These are phyloP conservation scores for Labrus mixtus DNA, from an alignment of 2,113 vertebrate genomes.

Conservation along the genomic window DNA sequence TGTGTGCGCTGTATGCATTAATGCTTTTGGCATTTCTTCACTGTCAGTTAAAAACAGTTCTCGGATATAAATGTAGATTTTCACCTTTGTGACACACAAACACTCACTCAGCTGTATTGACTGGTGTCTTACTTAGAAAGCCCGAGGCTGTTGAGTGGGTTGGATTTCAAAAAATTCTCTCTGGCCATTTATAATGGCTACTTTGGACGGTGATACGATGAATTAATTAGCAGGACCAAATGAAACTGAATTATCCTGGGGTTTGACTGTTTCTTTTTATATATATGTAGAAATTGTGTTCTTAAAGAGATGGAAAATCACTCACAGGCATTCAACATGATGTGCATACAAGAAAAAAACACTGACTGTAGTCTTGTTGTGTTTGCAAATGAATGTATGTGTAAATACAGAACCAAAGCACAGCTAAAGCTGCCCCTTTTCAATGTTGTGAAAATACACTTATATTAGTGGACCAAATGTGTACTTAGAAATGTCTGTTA, in stretches of 20 bases:
- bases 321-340: conserved; percentile 19
- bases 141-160: conserved; percentile 73
- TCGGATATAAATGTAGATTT: conserved; percentile 74
- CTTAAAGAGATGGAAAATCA: conserved; percentile 19
- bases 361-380: background rate
- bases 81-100: conserved; percentile 73
- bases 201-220: conserved; percentile 57
- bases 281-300: background rate
- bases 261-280: conserved; percentile 10
- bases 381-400: background rate
- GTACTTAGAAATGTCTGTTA: background rate
- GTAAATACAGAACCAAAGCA: background rate
- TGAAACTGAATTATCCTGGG: conserved; percentile 55
- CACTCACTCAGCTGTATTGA: conserved; percentile 69
- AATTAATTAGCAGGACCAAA: conserved; percentile 67
- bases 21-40: conserved; percentile 65
- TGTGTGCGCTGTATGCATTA: conserved; percentile 26
- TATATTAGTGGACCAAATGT: background rate
- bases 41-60: conserved; percentile 53
- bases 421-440: background rate
- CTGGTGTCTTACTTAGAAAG: conserved; percentile 66
- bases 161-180: conserved; percentile 60
- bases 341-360: background rate
- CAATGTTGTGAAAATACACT: background rate
- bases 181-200: conserved; percentile 59